phyloP scores from a whole-genome alignment of 1,140 invertebrate species.

The Drosophila varians region DNA sequence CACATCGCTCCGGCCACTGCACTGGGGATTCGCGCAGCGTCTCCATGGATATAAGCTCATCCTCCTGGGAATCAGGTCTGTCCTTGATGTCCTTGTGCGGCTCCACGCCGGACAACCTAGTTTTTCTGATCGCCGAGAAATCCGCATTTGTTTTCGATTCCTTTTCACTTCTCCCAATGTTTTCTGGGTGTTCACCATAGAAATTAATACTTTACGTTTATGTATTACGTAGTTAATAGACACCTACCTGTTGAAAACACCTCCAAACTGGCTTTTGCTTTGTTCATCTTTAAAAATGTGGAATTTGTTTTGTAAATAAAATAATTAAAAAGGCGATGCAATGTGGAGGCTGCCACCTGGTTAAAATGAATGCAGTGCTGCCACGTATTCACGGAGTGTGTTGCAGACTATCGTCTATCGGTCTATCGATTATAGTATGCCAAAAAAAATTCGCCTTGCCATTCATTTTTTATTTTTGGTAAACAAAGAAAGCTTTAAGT shows the following conservation, averaged over 20 bases:
- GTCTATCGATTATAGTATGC: neutral
- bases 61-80: slow-evolving; percentile 8
- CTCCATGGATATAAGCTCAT: slow-evolving; percentile 90
- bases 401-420: neutral
- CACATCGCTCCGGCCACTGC: slow-evolving; percentile 97
- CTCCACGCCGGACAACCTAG: neutral
- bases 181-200: slow-evolving; percentile 11
- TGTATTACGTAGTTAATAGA: too few relatives aligned
- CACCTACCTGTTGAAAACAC: neutral
- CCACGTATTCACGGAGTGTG: neutral
- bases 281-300: neutral
- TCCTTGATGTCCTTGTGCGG: slow-evolving; percentile 1
- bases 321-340: neutral
- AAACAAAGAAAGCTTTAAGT: neutral
- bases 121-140: neutral
- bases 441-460: neutral
- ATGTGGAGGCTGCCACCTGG: neutral
- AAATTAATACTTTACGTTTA: neutral
- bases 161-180: slow-evolving; percentile 7
- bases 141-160: slow-evolving; percentile 8
- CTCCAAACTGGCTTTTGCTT: neutral
- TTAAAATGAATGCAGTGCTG: neutral
- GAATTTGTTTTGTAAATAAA: neutral
- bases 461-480: slow-evolving; percentile 1
- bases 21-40: slow-evolving; percentile 96